Evolutionary conservation across 53 echinoderm and acorn worm species (phyloP).

Genomic region (Zoroaster sp.): DNA sequence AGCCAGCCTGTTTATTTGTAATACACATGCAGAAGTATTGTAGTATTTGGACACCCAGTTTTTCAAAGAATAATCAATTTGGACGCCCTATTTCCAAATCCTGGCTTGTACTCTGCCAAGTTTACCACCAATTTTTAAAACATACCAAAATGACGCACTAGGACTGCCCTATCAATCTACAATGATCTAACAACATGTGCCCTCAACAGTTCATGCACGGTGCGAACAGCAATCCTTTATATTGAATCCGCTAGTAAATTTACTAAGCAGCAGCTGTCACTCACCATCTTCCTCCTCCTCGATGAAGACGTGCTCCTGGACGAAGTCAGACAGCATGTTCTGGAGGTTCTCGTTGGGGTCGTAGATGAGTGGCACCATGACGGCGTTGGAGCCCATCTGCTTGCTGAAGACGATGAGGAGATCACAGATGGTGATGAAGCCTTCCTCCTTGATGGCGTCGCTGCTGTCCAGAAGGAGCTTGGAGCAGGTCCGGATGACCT

Average conservation of each 20-base stretch:
- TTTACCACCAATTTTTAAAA: too few relatives aligned
- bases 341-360: conserved; percentile 82
- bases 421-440: conserved; percentile 97
- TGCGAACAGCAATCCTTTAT: neutral
- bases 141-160: too few relatives aligned
- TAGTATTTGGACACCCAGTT: too few relatives aligned
- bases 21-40: too few relatives aligned
- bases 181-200: too few relatives aligned
- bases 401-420: conserved; percentile 90
- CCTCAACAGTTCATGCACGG: too few relatives aligned
- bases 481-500: conserved; percentile 88
- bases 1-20: too few relatives aligned
- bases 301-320: conserved; percentile 96
- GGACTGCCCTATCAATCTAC: too few relatives aligned
- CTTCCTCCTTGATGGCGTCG: conserved; percentile 81
- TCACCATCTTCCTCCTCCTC: conserved; percentile 97
- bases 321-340: conserved; percentile 87
- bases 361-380: conserved; percentile 73
- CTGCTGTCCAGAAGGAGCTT: conserved; percentile 87
- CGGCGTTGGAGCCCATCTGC: conserved; percentile 76
- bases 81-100: too few relatives aligned
- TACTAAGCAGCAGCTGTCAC: neutral
- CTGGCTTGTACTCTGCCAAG: too few relatives aligned
- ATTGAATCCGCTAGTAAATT: neutral
- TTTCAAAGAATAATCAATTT: too few relatives aligned